A percentile compares a stretch with the other conserved stretches of the same genome.
phyloP scores from a whole-genome alignment of 92 coral and sea anemone genomes.

The Scolanthus callimorphus region DNA sequence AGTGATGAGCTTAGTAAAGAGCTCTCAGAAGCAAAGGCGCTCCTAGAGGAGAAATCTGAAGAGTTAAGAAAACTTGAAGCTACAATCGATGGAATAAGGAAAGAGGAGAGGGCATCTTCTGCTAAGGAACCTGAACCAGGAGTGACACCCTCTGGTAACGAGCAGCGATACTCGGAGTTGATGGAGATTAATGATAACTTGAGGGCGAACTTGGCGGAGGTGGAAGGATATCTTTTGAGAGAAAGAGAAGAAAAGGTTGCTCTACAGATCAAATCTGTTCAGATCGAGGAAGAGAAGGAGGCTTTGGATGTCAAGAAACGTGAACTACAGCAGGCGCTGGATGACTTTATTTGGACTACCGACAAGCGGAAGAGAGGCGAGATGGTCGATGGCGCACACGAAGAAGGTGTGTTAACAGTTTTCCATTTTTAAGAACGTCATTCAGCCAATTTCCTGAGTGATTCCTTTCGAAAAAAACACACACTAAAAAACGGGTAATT shows the following conservation, averaged over 20 bases:
- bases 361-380: slow-evolving; percentile 57
- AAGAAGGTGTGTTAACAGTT: slow-evolving; percentile 24
- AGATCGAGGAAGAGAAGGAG: slow-evolving; percentile 78
- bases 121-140: slow-evolving; percentile 24
- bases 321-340: slow-evolving; percentile 87
- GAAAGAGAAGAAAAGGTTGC: slow-evolving; percentile 78
- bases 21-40: slow-evolving; percentile 9
- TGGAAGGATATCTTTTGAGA: slow-evolving; percentile 50
- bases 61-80: slow-evolving; percentile 7
- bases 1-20: too few species aligned
- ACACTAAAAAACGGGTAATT: too few species aligned
- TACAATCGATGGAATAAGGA: slow-evolving; percentile 16
- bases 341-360: slow-evolving; percentile 88
- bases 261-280: slow-evolving; percentile 50
- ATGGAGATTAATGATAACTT: slow-evolving; percentile 38
- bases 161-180: slow-evolving; percentile 32
- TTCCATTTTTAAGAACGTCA: too few species aligned
- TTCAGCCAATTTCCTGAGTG: too few species aligned
- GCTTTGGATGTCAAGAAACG: slow-evolving; percentile 54
- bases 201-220: slow-evolving; percentile 51
- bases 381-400: slow-evolving; percentile 12
- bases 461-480: too few species aligned
- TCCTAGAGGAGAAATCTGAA: slow-evolving; percentile 5
- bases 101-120: slow-evolving; percentile 10
- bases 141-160: slow-evolving; percentile 33